Evolutionary conservation across 2,888 invertebrate species (phyloP), one percentile per base, ranked within the genome.

Genomic region (Ceraclea dissimilis): DNA sequence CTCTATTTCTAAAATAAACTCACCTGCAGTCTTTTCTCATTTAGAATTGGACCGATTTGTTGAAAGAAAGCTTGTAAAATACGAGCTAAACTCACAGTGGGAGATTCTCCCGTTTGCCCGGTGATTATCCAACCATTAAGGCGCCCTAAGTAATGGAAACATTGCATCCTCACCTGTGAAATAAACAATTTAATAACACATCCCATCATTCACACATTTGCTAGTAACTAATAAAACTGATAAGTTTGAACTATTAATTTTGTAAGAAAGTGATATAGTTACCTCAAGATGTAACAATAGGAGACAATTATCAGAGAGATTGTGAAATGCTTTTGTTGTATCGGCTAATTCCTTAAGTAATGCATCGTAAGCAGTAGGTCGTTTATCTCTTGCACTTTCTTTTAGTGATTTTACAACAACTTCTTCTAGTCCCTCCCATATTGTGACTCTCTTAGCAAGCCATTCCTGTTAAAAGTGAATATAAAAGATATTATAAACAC

Each of bases 271-370:
- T n/a, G n/a, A n/a, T n/a, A 26, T 26, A 26, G 26, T 26, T 51
- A 92, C 90, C 80, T 98, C 97, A 64, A 97, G 79, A 78, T 97
- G 96, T 53, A 97, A 75, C 58, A 97, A 85, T 44, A 98, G 76
- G 58, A 97, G 79, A 67, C 95, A 95, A 53, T 90, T 93, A 67
- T 94, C 90, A 1, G 93, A 87, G 54, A 95, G 79, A 65, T 93
- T 92, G 68, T 93, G 88, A 69, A 93, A 93, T 62, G 90, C 89
- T 63, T 83, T 75, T 0, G 90, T 88, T 52, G 90, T 80, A 60
- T 84, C 80, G 8, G 81, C 78, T 50, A 89, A 71, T 49, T 86
- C 86, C 62, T 83, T 82, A 13, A 84, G 73, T 1, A 80, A 77
- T 13, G 79, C 74, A 60, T 80, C 79, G 19, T 82, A 81, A 55